phyloP scores from a whole-genome alignment of 2,888 invertebrate species.

The Tenthredo amoena region DNA sequence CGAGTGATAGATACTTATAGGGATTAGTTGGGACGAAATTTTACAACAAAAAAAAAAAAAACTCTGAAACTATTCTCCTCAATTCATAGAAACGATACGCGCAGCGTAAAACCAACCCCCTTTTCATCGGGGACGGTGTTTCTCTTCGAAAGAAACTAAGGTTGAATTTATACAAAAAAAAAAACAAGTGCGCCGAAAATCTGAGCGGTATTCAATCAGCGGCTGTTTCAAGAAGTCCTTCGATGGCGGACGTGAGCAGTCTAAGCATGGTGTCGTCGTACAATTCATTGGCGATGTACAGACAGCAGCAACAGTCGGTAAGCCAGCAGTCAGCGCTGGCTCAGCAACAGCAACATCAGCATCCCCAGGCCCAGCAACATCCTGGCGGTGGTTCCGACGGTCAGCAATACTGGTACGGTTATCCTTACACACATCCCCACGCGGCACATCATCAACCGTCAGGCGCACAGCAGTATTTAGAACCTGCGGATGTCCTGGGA shows the following conservation, averaged over 20 bases:
- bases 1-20: neutral
- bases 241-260: slow-evolving; percentile 65
- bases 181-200: neutral
- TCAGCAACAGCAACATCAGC: slow-evolving; percentile 61
- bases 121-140: neutral
- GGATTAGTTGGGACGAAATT: neutral
- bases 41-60: neutral
- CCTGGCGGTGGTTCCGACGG: slow-evolving; percentile 76
- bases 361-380: slow-evolving; percentile 78
- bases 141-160: neutral
- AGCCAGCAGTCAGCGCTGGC: slow-evolving; percentile 58
- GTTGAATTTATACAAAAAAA: neutral
- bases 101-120: neutral
- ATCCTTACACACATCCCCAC: slow-evolving; percentile 64
- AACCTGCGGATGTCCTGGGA: slow-evolving; percentile 77
- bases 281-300: slow-evolving; percentile 85
- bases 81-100: neutral
- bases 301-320: slow-evolving; percentile 80
- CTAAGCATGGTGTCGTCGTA: slow-evolving; percentile 87
- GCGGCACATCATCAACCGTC: slow-evolving; percentile 77
- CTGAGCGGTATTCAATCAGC: neutral
- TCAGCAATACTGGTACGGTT: slow-evolving; percentile 69
- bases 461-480: slow-evolving; percentile 77
- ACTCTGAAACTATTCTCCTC: neutral
- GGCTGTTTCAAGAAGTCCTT: neutral